Percentiles rank a stretch among this genome's conserved stretches.
These are phyloP conservation scores for Magallana gigas DNA, from an alignment of 1,140 invertebrate species.

Conservation along the genomic window DNA sequence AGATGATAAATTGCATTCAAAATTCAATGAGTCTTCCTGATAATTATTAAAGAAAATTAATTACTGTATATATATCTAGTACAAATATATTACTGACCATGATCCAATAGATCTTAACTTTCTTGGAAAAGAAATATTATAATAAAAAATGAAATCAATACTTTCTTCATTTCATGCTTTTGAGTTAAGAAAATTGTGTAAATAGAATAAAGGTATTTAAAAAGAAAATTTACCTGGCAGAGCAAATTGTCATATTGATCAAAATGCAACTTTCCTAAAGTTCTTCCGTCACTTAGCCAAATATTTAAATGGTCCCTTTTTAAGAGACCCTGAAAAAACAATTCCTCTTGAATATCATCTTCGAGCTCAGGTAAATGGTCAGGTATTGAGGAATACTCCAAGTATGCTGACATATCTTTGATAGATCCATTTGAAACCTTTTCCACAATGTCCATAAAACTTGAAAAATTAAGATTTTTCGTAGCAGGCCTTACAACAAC, in stretches of 20 bases:
- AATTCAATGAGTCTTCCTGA: too few relatives aligned
- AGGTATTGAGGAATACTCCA: slow-evolving; percentile 75
- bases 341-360: slow-evolving; percentile 70
- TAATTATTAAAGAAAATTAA: too few relatives aligned
- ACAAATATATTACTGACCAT: too few relatives aligned
- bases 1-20: too few relatives aligned
- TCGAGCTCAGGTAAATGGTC: slow-evolving; percentile 73
- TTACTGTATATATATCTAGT: too few relatives aligned
- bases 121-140: too few relatives aligned
- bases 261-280: slow-evolving; percentile 76
- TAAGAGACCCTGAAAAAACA: slow-evolving; percentile 65
- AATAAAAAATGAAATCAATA: too few relatives aligned
- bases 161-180: too few relatives aligned
- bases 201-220: too few relatives aligned
- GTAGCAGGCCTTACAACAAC: slow-evolving; percentile 76
- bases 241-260: slow-evolving; percentile 77
- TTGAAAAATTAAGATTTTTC: slow-evolving; percentile 71
- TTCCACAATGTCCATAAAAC: slow-evolving; percentile 72
- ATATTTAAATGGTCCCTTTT: slow-evolving; percentile 72
- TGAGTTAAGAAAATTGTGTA: too few relatives aligned
- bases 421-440: slow-evolving; percentile 62
- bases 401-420: slow-evolving; percentile 73
- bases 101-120: too few relatives aligned
- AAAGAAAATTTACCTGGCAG: slow-evolving; percentile 69
- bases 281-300: slow-evolving; percentile 78